Conservation (phyloP, 2,113 vertebrate species). For the Passer domesticus region DNA sequence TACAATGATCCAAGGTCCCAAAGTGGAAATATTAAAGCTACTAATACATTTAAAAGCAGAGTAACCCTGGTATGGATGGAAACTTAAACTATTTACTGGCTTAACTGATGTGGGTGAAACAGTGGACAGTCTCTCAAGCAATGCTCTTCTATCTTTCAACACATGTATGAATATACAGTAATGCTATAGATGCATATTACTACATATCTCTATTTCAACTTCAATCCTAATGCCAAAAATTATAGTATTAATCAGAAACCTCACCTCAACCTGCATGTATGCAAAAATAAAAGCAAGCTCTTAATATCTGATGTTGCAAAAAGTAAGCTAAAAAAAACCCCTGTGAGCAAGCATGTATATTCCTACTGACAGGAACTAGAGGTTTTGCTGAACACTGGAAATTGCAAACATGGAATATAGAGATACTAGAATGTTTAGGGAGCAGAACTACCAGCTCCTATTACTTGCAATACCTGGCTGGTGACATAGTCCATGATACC, state of each 20-base stretch:
- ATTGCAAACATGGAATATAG: not conserved
- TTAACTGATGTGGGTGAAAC: not conserved
- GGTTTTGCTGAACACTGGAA: not conserved
- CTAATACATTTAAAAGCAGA: not conserved
- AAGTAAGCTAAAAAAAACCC: not conserved
- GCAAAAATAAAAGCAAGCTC: not conserved
- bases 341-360: not conserved
- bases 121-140: not conserved
- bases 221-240: not conserved
- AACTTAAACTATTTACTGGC: not conserved
- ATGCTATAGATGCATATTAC: rapidly evolving
- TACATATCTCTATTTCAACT: not conserved
- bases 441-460: not conserved
- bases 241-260: not conserved
- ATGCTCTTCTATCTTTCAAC: not conserved
- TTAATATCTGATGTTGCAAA: not conserved
- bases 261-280: not conserved
- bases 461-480: not conserved
- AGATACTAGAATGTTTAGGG: not conserved
- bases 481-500: not conserved
- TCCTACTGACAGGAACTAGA: not conserved
- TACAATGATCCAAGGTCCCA: not conserved
- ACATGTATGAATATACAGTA: not conserved
- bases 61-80: not conserved
- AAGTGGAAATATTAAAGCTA: not conserved